Conservation (phyloP, 2,113 vertebrate genomes). For the Morphnarchus princeps region DNA sequence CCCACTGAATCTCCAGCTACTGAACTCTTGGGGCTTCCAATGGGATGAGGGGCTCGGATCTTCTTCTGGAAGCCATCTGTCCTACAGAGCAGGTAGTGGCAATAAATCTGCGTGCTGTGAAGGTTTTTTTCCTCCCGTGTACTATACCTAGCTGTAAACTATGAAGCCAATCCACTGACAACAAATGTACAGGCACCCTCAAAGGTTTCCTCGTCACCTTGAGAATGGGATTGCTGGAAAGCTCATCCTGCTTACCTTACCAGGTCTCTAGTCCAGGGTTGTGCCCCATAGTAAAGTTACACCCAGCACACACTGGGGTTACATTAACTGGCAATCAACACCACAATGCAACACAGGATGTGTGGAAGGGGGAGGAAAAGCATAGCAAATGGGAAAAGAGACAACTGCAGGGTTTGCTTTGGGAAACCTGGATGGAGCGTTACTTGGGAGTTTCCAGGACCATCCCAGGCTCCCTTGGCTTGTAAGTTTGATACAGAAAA, state of each 20-base stretch:
- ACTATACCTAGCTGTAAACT: not conserved
- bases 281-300: not conserved
- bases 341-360: not conserved
- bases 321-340: too few relatives aligned
- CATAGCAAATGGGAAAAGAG: not conserved
- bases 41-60: rapidly evolving
- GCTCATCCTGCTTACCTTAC: not conserved
- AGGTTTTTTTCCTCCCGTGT: not conserved
- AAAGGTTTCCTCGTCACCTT: not conserved
- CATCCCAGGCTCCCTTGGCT: not conserved
- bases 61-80: not conserved
- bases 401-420: not conserved
- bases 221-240: not conserved
- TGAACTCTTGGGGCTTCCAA: not conserved
- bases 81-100: not conserved
- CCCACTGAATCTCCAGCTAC: not conserved
- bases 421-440: not conserved
- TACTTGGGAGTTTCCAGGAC: not conserved
- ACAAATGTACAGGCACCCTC: not conserved
- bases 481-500: not conserved
- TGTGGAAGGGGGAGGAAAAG: not conserved
- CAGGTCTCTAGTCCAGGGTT: not conserved
- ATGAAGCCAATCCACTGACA: not conserved
- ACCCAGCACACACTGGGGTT: not conserved
- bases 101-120: not conserved